Conservation (phyloP, 2,888 invertebrate species). For the Rhagonycha fulva region DNA sequence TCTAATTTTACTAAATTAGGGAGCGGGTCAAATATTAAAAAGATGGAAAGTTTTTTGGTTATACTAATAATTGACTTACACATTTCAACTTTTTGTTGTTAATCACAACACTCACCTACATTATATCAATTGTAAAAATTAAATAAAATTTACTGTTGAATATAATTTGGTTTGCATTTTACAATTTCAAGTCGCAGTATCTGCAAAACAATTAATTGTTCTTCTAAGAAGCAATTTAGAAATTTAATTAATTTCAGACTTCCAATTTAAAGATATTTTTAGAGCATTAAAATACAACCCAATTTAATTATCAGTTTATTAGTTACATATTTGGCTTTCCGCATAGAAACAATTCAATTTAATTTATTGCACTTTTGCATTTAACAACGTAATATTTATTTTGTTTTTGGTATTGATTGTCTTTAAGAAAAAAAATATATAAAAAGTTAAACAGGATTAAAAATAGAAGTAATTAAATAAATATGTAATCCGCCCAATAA, state of each 20-base stretch:
- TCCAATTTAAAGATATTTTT: slow-evolving; percentile 17
- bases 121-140: neutral
- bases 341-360: slow-evolving; percentile 5
- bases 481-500: too few relatives aligned
- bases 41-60: neutral
- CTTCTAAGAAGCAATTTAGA: slow-evolving; percentile 16
- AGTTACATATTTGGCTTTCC: slow-evolving; percentile 1
- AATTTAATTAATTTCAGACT: slow-evolving; percentile 17
- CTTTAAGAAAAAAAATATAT: too few relatives aligned
- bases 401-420: neutral
- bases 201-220: slow-evolving; percentile 19
- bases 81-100: neutral
- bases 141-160: neutral
- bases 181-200: slow-evolving; percentile 1
- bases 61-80: neutral
- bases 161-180: neutral
- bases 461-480: too few relatives aligned
- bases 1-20: neutral
- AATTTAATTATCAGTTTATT: slow-evolving; percentile 6
- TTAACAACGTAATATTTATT: neutral
- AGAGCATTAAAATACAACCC: slow-evolving; percentile 5
- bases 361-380: neutral
- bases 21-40: neutral
- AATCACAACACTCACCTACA: neutral
- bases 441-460: too few relatives aligned